Evolutionary conservation across 2,888 invertebrate genomes (phyloP).

Genomic region (Cheiracanthium punctorium): DNA sequence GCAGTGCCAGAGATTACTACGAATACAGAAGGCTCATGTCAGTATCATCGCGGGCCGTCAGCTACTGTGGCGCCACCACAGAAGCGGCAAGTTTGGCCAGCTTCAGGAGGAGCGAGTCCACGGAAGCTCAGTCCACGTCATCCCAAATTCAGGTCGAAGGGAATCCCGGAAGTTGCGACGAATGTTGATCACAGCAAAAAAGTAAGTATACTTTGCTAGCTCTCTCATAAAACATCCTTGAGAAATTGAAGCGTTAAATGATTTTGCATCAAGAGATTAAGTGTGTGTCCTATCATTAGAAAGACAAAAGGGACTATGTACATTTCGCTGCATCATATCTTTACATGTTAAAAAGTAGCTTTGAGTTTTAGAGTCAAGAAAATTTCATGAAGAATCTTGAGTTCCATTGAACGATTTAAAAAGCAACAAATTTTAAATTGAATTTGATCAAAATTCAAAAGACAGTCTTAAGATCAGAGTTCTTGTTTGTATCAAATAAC

Average conservation of each 20-base stretch:
- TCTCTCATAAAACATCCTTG: too few relatives aligned
- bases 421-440: too few relatives aligned
- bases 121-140: conserved; percentile 42
- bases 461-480: too few relatives aligned
- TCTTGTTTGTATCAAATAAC: too few relatives aligned
- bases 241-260: not conserved
- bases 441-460: too few relatives aligned
- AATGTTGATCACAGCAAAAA: too few relatives aligned
- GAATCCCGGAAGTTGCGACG: conserved; percentile 40
- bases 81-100: conserved; percentile 47
- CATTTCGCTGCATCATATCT: not conserved
- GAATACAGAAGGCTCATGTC: conserved; percentile 71
- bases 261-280: not conserved
- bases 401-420: too few relatives aligned
- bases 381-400: too few relatives aligned
- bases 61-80: conserved; percentile 47
- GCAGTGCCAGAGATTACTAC: conserved; percentile 89
- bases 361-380: too few relatives aligned
- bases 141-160: conserved; percentile 8
- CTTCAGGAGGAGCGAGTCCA: conserved; percentile 53
- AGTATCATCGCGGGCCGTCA: conserved; percentile 47
- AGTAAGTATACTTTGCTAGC: too few relatives aligned
- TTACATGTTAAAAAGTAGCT: too few relatives aligned
- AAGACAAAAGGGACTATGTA: not conserved
- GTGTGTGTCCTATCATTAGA: not conserved